phyloP scores from a whole-genome alignment of 1,140 invertebrate species.

The Anastrepha obliqua region DNA sequence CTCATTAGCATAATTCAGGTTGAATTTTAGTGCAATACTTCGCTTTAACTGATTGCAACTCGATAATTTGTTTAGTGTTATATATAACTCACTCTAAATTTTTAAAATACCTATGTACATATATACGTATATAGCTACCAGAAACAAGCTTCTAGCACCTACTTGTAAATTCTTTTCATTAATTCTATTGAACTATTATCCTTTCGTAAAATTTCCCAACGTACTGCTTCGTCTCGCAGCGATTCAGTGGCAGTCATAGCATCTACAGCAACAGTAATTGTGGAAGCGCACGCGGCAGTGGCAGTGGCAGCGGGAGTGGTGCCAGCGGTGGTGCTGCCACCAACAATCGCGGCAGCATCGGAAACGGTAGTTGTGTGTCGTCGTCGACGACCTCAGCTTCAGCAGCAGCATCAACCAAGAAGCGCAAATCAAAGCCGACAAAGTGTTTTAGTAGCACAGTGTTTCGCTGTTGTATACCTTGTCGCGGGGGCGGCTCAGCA shows the following conservation, averaged over 20 bases:
- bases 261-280: constrained; percentile 60
- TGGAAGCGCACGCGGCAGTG: constrained; percentile 60
- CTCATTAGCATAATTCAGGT: no score
- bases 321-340: constrained; percentile 1
- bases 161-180: no score
- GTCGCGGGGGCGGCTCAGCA: constrained; percentile 79
- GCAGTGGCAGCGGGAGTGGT: constrained; percentile 54
- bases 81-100: no score
- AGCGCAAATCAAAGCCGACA: constrained; percentile 66
- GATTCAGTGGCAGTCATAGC: constrained; percentile 61
- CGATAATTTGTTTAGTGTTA: no score
- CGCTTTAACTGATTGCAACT: no score
- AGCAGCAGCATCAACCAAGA: constrained; percentile 60
- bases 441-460: constrained; percentile 76
- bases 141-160: no score
- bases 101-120: no score
- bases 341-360: constrained; percentile 56
- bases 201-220: background rate
- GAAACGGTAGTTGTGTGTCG: constrained; percentile 56
- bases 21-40: no score
- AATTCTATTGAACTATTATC: no score
- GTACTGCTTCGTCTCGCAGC: constrained; percentile 58
- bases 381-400: constrained; percentile 54
- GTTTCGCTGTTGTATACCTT: constrained; percentile 81
- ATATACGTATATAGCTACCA: no score